Evolutionary conservation across 2,888 invertebrate genomes (phyloP).

Genomic region (Lymantria monacha): DNA sequence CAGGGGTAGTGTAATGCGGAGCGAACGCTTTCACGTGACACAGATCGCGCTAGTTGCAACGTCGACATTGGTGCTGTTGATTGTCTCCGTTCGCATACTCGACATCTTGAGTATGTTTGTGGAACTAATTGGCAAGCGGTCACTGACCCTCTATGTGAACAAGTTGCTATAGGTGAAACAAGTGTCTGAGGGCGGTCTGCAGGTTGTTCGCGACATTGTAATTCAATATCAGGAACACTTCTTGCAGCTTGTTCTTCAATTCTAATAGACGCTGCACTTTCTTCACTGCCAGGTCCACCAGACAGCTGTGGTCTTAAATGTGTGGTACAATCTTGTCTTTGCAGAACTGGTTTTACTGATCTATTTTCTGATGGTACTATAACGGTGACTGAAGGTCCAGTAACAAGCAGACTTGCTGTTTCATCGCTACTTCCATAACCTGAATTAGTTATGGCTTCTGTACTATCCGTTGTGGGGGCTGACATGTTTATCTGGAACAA

Average conservation of each 20-base stretch:
- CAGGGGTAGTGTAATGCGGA: slow-evolving; percentile 86
- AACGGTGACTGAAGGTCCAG: slow-evolving; percentile 82
- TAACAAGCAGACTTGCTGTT: slow-evolving; percentile 89
- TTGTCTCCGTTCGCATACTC: slow-evolving; percentile 89
- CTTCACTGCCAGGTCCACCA: slow-evolving; percentile 89
- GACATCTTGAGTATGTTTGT: slow-evolving; percentile 84
- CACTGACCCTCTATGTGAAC: slow-evolving; percentile 84
- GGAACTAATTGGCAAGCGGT: slow-evolving; percentile 86
- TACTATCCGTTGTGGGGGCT: slow-evolving; percentile 76
- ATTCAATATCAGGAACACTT: slow-evolving; percentile 91
- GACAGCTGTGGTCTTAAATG: slow-evolving; percentile 88
- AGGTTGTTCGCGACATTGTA: slow-evolving; percentile 85
- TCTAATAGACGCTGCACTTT: slow-evolving; percentile 83
- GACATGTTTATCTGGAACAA: slow-evolving; percentile 75
- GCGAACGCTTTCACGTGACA: slow-evolving; percentile 91
- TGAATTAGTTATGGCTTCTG: slow-evolving; percentile 83
- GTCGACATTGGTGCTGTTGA: slow-evolving; percentile 90
- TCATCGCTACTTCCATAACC: slow-evolving; percentile 90
- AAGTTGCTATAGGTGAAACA: slow-evolving; percentile 81
- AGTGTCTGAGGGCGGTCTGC: slow-evolving; percentile 79
- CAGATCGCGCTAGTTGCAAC: slow-evolving; percentile 90
- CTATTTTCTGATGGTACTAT: slow-evolving; percentile 74
- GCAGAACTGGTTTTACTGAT: slow-evolving; percentile 89
- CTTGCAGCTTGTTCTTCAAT: slow-evolving; percentile 86
- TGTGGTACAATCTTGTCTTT: slow-evolving; percentile 93